phyloP scores from a whole-genome alignment of 1,140 invertebrate species.

The Halesus radiatus region DNA sequence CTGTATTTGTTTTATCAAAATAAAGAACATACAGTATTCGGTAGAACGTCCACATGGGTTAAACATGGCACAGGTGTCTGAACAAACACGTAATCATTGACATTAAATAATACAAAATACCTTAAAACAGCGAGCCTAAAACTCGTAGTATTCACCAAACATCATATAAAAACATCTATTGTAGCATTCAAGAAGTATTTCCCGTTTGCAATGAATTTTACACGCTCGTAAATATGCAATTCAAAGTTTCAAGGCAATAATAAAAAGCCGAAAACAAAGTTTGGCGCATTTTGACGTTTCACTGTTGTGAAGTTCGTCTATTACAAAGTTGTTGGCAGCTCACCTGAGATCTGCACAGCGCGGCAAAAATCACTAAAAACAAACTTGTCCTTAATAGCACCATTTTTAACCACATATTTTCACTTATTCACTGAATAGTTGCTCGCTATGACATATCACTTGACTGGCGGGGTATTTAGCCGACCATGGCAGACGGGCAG shows the following conservation, averaged over 20 bases:
- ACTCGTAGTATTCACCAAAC: neutral
- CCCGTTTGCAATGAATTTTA: too few relatives aligned
- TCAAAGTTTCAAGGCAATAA: neutral
- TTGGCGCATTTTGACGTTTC: constrained; percentile 28
- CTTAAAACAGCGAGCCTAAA: too few relatives aligned
- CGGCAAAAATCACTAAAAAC: constrained; percentile 44
- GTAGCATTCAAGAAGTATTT: too few relatives aligned
- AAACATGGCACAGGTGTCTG: neutral
- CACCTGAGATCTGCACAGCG: constrained; percentile 44
- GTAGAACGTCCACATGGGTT: neutral
- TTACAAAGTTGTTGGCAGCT: constrained; percentile 1
- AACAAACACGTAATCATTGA: neutral
- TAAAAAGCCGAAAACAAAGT: constrained; percentile 14
- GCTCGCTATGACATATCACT: constrained; percentile 12
- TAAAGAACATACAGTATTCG: neutral
- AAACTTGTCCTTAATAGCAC: constrained; percentile 42
- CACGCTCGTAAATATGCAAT: neutral
- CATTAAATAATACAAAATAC: neutral
- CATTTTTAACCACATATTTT: constrained; percentile 41
- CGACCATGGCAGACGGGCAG: constrained; percentile 8
- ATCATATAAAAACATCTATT: too few relatives aligned
- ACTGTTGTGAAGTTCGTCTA: constrained; percentile 17
- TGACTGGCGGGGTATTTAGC: neutral
- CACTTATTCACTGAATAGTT: constrained; percentile 33
- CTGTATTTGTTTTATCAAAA: neutral